Evolutionary conservation across 37 sponge, comb jelly and placozoan species (phyloP).

Genomic region (Chondrilla cf. caribensis): DNA sequence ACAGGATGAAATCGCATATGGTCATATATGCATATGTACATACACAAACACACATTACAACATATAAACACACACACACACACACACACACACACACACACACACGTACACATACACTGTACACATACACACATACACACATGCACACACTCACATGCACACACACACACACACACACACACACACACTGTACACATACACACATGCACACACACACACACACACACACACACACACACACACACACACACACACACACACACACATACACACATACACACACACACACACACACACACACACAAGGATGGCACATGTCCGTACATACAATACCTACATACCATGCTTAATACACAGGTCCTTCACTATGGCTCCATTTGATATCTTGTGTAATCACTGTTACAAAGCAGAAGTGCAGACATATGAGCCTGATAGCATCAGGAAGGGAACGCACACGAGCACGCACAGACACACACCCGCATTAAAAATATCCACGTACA

Average conservation of each 20-base stretch:
- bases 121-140: slow-evolving; percentile 2
- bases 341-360: too few species aligned
- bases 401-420: too few species aligned
- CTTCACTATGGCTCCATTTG: too few species aligned
- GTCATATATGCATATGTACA: neutral
- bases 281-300: neutral
- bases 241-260: slow-evolving; percentile 6
- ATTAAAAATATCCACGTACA: too few species aligned
- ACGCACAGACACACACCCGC: too few species aligned
- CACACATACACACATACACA: neutral
- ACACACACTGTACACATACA: neutral
- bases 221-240: slow-evolving; percentile 23
- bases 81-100: slow-evolving; percentile 1
- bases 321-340: too few species aligned
- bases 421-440: too few species aligned
- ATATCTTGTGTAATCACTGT: too few species aligned
- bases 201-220: neutral
- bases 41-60: neutral
- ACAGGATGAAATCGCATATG: too few species aligned
- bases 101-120: neutral
- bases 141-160: slow-evolving; percentile 12
- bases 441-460: too few species aligned
- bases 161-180: slow-evolving; percentile 10
- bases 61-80: neutral
- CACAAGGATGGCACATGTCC: too few species aligned